Percentiles rank a stretch among this genome's conserved stretches.
Conservation (phyloP, 2,113 vertebrate species). For the Chaetops frenatus region DNA sequence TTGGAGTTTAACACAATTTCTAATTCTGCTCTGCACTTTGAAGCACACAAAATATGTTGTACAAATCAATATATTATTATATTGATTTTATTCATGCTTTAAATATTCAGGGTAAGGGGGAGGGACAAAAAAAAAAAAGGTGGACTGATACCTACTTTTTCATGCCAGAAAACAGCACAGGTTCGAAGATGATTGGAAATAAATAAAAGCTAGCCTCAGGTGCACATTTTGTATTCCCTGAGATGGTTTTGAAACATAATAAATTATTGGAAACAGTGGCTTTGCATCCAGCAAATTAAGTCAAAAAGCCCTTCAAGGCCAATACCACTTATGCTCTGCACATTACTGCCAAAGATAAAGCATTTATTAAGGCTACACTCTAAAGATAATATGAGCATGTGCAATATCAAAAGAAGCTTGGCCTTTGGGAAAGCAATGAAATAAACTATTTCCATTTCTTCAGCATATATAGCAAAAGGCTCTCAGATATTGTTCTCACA, state of each 20-base stretch:
- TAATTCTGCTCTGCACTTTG: background rate
- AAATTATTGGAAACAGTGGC: constrained; percentile 66
- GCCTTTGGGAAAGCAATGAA: background rate
- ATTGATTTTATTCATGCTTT: background rate
- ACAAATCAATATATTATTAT: background rate
- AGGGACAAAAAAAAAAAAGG: background rate
- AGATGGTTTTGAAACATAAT: constrained; percentile 57
- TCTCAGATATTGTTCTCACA: background rate
- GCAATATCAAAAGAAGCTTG: background rate
- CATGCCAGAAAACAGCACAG: background rate
- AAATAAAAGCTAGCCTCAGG: constrained; percentile 62
- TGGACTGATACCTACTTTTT: background rate
- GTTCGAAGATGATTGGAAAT: constrained; percentile 32
- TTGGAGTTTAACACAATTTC: background rate
- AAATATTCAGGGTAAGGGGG: background rate
- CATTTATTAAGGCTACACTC: constrained; percentile 54
- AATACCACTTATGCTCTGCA: constrained; percentile 63
- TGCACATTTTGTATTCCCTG: constrained; percentile 49
- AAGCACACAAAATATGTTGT: background rate
- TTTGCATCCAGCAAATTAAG: constrained; percentile 72
- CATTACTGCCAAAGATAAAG: constrained; percentile 55
- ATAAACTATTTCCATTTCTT: background rate
- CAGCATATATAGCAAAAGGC: background rate
- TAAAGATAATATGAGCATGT: background rate
- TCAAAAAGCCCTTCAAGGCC: constrained; percentile 68